Base-by-base conservation (phyloP, 2,113 vertebrate species). In the Dromiciops gliroides region DNA sequence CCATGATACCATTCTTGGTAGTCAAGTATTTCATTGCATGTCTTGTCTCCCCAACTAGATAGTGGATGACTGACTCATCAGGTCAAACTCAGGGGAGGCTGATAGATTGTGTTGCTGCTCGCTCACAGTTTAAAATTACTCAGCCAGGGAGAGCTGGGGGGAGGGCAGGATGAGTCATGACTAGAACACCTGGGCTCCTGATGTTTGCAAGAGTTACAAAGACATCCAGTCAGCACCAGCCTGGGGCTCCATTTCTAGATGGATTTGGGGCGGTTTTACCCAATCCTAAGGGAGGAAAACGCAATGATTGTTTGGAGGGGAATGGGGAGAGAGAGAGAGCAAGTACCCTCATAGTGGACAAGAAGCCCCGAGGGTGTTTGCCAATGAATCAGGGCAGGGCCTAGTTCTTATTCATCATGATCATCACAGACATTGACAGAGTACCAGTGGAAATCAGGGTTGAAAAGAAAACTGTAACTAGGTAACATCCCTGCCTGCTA, bases 201-300 rank as follows among this genome's bases (percentile, higher is more conserved):
- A 51, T 95, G 96, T 67, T 95, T 95, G 92, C 19, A 44, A 91
- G 96, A 95, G 60, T 90, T 60, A 51, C 28, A 47, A 93, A 51
- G 93, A 48, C 4, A 91, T 91, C 75, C 95, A 93, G 89, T 92
- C 95, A 92, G 53, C 11, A 8, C 53, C 94, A 91, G 95, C 95
- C 95, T 90, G 53, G 22, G 92, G 93, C 94, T 96, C 51, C 94
- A n/a, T 93, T 96, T 97, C 93, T 96, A 93, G 94, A 94, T 95
- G 94, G 90, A 91, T 95, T 96, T 95, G 48, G 95, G 91, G 94
- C 96, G 96, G 91, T 90, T 96, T 94, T 94, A 94, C 52, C 90
- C 89, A 95, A 53, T 56, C 96, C 95, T 94, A 90, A 92, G 94
- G 94, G 53, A 3, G 11, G 95, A 97, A 97, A 96, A 92, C 95